Base-by-base conservation (phyloP, 35 echinoderm and acorn worm genomes). In the Eucidaris tribuloides region DNA sequence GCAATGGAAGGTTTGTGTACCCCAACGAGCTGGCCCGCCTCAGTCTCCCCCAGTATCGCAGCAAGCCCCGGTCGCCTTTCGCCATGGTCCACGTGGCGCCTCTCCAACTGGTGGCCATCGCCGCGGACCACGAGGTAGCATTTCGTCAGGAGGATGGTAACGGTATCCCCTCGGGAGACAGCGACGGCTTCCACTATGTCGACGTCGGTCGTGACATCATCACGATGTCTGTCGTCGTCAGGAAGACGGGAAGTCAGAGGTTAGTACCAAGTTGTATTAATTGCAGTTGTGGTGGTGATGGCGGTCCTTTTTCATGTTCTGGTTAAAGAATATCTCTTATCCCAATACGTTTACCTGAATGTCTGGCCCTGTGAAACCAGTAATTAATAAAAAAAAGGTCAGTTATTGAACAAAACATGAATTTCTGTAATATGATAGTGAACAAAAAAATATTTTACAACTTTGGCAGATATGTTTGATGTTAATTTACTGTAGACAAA, bases 71-170 rank as follows among this genome's bases (percentile, higher is more conserved):
- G 52, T 56, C 62, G 2, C 43, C 84, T 30, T 81, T 58, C n/a
- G 24, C 36, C 54, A 97, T 97, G 84, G 36, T 87, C 7, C 85
- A 92, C 76, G 89, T 97, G 20, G 48, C 84, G 3, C 45, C 45
- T 11, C 88, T 83, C 19, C 80, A 85, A 77, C 71, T 83, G 81
- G 89, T 97, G 38, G 80, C 81, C 46, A 85, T 97, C 23, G 85
- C 89, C 17, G 81, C 77, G 33, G 89, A 97, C 25, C 80, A 84
- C 46, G 56, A 83, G 15, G 79, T 97, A 20, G 87, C 86, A 24
- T 17, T 97, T 19, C 55, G 86, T 19, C 62, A 74, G n/a, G 89
- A 91, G 81, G 78, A 86, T 9, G 84, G 83, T 2, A 77, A 62
- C 9, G 85, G 89, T 17, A 9, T 82, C 17, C 85, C 85, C 34